Percentiles rank a stretch among this genome's conserved stretches.
Evolutionary conservation across 2,113 vertebrate genomes (phyloP).

Genomic region (Trematocara marginatum): DNA sequence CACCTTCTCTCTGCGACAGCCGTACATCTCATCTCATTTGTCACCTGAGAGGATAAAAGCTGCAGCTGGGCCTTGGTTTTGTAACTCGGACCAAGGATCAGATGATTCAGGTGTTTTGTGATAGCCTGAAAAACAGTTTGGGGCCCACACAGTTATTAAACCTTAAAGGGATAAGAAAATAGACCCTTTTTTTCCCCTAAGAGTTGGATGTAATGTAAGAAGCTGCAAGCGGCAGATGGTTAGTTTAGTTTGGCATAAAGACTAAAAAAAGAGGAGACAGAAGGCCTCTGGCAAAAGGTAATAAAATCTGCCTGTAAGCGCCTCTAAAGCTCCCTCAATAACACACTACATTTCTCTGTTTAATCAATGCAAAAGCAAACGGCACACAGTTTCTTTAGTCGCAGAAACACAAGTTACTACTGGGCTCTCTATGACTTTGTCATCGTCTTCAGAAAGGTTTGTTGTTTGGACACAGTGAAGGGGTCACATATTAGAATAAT

Average conservation of each 20-base stretch:
- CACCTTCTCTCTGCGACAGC: not conserved
- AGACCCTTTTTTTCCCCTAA: fast-evolving
- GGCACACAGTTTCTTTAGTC: fast-evolving
- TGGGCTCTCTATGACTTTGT: not conserved
- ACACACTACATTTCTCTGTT: not conserved
- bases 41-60: slow-evolving; percentile 18
- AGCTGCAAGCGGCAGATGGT: not conserved
- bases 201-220: not conserved
- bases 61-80: not conserved
- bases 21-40: not conserved
- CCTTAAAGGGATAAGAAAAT: not conserved
- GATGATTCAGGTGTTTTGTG: not conserved
- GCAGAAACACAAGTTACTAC: not conserved
- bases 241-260: not conserved
- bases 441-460: not conserved
- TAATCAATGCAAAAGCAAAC: not conserved
- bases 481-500: not conserved
- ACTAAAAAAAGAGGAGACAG: not conserved
- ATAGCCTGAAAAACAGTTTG: not conserved
- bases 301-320: not conserved
- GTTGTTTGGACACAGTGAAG: not conserved
- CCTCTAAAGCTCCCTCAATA: not conserved
- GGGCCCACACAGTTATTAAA: not conserved
- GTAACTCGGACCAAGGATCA: not conserved
- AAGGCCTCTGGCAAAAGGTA: not conserved